Evolutionary conservation across 2,797 vertebrate species (phyloP).

Genomic region (Lagodon rhomboides): DNA sequence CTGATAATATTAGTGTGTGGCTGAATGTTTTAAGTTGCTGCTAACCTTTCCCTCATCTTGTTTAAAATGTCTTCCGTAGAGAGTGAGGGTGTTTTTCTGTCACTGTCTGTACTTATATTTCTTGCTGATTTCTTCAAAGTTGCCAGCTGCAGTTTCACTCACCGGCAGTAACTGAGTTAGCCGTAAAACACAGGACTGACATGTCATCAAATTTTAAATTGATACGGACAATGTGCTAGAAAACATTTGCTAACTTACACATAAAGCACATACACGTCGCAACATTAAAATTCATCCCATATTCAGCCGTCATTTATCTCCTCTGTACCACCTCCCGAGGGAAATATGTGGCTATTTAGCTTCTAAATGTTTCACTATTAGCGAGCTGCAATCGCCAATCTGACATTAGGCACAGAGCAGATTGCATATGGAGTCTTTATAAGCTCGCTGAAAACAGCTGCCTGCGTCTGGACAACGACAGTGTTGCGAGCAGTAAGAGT

Average conservation of each 20-base stretch:
- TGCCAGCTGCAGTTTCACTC: neutral
- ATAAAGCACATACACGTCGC: neutral
- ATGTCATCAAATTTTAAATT: neutral
- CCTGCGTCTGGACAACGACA: neutral
- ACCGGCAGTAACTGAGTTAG: neutral
- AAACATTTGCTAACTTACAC: neutral
- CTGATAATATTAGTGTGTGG: neutral
- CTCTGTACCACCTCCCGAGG: neutral
- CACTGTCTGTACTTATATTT: neutral
- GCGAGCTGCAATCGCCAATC: too few relatives aligned
- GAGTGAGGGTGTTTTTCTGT: neutral
- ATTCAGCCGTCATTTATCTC: neutral
- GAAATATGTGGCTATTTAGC: slow-evolving; percentile 8
- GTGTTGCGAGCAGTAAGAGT: neutral
- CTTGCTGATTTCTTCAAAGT: neutral
- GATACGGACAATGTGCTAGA: neutral
- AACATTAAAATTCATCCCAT: neutral
- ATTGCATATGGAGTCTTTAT: neutral
- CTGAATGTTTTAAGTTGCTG: neutral
- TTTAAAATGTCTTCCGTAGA: neutral
- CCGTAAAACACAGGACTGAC: neutral
- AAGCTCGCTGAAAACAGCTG: neutral
- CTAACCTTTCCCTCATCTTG: neutral
- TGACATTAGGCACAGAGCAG: neutral
- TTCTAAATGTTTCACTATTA: neutral